Base-by-base conservation (phyloP, 1,140 invertebrate genomes). In the Drosophila neocordata region DNA sequence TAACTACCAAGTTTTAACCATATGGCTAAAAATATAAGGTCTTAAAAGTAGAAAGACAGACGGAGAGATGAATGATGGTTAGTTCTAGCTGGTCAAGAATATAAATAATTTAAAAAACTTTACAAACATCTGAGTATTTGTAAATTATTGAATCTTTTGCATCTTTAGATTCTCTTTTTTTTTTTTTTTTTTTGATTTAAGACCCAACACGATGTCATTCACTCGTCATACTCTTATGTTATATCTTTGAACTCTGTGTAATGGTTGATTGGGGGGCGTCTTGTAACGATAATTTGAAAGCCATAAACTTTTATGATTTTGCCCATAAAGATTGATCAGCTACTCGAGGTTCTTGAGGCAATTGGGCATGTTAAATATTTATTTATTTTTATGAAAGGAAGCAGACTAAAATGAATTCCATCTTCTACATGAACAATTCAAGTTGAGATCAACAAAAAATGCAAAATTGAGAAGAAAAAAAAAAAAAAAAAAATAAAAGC, bases 271-370 rank as follows among this genome's bases (percentile, higher is more conserved):
- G 34, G 38, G 44, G 68, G 58, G 24, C 13, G 18, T 48, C 22
- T 35, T 6, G 37, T 66, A 20, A 27, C 64, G 64, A 55, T 69
- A 75, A 67, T 56, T 65, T 64, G 22, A 41, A 65, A 51, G 24
- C 82, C 83, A 60, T 87, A 79, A 87, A 82, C 22, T 65, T 87
- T 87, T 67, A 82, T 88, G 73, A 61, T 53, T 34, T 44, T 44
- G 48, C 34, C 56, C 73, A 87, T 85, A 75, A 87, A 85, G 82
- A 87, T 85, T 72, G 53, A 82, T 87, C 74, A 62, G 58, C 15
- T 41, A n/a, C 35, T 37, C 18, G 2, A 3, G n/a, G 52, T 53
- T 53, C 24, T 27, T 53, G 22, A 27, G 53, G n/a, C 53, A 12
- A 34, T 15, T 34, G 13, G 60, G 37, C 35, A 72, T 67, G 44